phyloP scores from a whole-genome alignment of 2,888 invertebrate species.

The Pseudolycoriella hygida region DNA sequence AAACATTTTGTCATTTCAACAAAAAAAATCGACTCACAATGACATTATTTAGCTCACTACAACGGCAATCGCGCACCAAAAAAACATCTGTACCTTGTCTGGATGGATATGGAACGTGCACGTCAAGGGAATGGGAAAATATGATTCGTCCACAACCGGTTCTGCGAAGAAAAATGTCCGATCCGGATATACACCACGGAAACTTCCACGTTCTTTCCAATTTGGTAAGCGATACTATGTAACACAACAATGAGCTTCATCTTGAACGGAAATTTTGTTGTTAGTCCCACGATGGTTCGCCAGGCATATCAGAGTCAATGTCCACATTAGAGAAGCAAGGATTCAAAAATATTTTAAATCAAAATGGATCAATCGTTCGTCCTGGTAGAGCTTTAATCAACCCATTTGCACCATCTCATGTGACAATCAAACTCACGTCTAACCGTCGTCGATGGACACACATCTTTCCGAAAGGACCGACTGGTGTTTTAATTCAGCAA shows the following conservation, averaged over 20 bases:
- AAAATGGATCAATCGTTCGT: constrained; percentile 18
- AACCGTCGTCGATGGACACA: constrained; percentile 95
- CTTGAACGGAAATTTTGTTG: neutral
- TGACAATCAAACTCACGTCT: constrained; percentile 87
- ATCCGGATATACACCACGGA: constrained; percentile 71
- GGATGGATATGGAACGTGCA: constrained; percentile 30
- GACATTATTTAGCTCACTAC: constrained; percentile 32
- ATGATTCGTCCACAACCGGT: constrained; percentile 35
- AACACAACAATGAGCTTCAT: neutral
- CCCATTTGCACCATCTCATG: constrained; percentile 95
- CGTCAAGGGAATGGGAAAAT: constrained; percentile 28
- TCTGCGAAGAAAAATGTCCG: constrained; percentile 65
- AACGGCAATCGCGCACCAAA: constrained; percentile 48
- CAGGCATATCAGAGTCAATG: constrained; percentile 24
- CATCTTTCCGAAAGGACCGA: constrained; percentile 92
- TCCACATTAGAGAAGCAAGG: constrained; percentile 15
- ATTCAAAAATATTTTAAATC: constrained; percentile 14
- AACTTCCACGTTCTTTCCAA: constrained; percentile 37
- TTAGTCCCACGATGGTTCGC: constrained; percentile 18
- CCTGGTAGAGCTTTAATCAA: constrained; percentile 78
- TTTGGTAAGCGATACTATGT: constrained; percentile 16
- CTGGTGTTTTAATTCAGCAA: constrained; percentile 79
- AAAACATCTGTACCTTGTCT: constrained; percentile 58
- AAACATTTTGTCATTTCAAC: constrained; percentile 8
- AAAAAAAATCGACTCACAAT: constrained; percentile 4